Evolutionary conservation across 2,113 vertebrate genomes (phyloP).

Genomic region (Psittacula cyanocephala): DNA sequence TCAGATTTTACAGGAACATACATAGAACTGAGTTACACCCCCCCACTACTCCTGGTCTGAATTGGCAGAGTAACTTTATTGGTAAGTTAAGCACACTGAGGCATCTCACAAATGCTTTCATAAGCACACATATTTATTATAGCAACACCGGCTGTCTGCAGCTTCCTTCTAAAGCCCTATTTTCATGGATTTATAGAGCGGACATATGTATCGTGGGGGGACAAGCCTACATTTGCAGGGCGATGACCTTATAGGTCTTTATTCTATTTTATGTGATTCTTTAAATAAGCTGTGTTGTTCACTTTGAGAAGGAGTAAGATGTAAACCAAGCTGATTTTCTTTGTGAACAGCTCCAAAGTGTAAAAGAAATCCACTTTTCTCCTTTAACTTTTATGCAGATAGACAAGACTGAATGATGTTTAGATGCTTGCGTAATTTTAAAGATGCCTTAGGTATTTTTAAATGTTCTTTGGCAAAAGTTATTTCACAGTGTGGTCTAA

Average conservation of each 20-base stretch:
- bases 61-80: neutral
- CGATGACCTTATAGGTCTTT: slow-evolving; percentile 2
- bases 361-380: neutral
- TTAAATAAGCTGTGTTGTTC: slow-evolving; percentile 32
- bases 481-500: neutral
- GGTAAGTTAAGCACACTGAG: neutral
- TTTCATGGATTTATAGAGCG: slow-evolving; percentile 35
- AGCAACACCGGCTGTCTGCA: slow-evolving; percentile 44
- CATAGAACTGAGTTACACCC: neutral
- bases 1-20: neutral
- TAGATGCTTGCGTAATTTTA: neutral
- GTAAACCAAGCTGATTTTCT: neutral
- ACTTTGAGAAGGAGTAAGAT: slow-evolving; percentile 7
- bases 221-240: slow-evolving; percentile 30
- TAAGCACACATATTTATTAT: slow-evolving; percentile 35
- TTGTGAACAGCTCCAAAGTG: neutral
- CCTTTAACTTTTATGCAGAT: neutral
- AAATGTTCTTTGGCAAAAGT: neutral
- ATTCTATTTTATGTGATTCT: neutral
- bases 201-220: slow-evolving; percentile 29
- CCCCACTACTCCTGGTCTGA: neutral
- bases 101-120: slow-evolving; percentile 14
- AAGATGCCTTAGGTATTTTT: slow-evolving; percentile 3
- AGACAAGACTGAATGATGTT: neutral
- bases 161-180: slow-evolving; percentile 31